phyloP scores from a whole-genome alignment of 1,140 invertebrate genomes.

The Aphis gossypii region DNA sequence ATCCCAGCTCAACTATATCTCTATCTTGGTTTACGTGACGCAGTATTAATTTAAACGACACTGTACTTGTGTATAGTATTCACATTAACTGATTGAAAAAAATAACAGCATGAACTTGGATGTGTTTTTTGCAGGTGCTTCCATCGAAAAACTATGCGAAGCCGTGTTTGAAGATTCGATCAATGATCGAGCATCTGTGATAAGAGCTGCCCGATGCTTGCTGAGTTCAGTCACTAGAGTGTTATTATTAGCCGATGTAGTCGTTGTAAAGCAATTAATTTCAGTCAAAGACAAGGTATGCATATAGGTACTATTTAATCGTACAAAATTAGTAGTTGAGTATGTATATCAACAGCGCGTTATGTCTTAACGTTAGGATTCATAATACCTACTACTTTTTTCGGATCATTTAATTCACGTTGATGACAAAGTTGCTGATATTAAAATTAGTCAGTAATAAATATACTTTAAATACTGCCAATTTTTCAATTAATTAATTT shows the following conservation, averaged over 20 bases:
- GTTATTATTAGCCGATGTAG: conserved; percentile 96
- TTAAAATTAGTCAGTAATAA: not conserved
- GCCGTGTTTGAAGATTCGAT: conserved; percentile 73
- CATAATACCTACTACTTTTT: not conserved
- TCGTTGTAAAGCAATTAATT: conserved; percentile 95
- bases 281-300: conserved; percentile 94
- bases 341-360: not conserved
- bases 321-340: not conserved
- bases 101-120: conserved; percentile 29
- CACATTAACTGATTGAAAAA: not conserved
- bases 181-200: conserved; percentile 78
- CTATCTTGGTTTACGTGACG: not conserved
- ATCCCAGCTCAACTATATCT: not conserved
- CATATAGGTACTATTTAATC: not conserved
- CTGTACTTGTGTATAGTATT: not conserved
- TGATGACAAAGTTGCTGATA: not conserved
- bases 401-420: not conserved
- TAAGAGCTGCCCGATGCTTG: conserved; percentile 89
- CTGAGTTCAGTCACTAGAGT: conserved; percentile 95
- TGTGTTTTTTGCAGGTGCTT: conserved; percentile 72
- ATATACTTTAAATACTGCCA: not conserved
- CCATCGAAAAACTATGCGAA: conserved; percentile 89
- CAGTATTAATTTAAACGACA: not conserved
- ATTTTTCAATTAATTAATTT: too few species aligned
- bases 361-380: not conserved